These are phyloP conservation scores for Lindbergichthys nudifrons DNA, from an alignment of 2,797 vertebrate species.

Conservation along the genomic window DNA sequence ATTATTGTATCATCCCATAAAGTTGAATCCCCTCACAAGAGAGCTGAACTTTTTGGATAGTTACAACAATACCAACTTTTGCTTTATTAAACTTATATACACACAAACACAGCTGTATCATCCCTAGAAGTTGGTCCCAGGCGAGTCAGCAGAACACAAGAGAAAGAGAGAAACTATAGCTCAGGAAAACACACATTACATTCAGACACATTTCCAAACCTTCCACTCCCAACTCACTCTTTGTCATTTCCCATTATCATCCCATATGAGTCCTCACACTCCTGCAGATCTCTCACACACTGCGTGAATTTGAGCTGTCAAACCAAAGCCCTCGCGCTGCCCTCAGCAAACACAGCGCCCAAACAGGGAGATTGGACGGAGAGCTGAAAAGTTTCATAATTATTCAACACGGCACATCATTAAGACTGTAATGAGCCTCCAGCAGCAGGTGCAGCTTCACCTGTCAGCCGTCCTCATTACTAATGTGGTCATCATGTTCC, in stretches of 20 bases:
- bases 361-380: slow-evolving; percentile 54
- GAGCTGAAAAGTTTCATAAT: slow-evolving; percentile 64
- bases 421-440: slow-evolving; percentile 74
- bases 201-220: slow-evolving; percentile 26
- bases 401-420: slow-evolving; percentile 69
- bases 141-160: slow-evolving; percentile 3
- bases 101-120: slow-evolving; percentile 11
- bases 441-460: slow-evolving; percentile 66
- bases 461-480: slow-evolving; percentile 76
- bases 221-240: slow-evolving; percentile 4
- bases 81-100: not conserved
- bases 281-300: slow-evolving; percentile 38
- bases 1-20: slow-evolving; percentile 3
- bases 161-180: slow-evolving; percentile 1
- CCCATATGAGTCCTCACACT: slow-evolving; percentile 32
- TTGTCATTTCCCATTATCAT: slow-evolving; percentile 28
- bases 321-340: slow-evolving; percentile 43
- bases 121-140: not conserved
- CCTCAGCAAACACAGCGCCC: slow-evolving; percentile 46
- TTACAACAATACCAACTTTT: too few species aligned
- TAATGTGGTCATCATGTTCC: slow-evolving; percentile 66
- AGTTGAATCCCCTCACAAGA: slow-evolving; percentile 3
- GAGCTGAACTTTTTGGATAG: not conserved
- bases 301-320: slow-evolving; percentile 59
- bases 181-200: slow-evolving; percentile 3